Conservation (phyloP, 2,113 vertebrate genomes). For the Cercopithecus mona region DNA sequence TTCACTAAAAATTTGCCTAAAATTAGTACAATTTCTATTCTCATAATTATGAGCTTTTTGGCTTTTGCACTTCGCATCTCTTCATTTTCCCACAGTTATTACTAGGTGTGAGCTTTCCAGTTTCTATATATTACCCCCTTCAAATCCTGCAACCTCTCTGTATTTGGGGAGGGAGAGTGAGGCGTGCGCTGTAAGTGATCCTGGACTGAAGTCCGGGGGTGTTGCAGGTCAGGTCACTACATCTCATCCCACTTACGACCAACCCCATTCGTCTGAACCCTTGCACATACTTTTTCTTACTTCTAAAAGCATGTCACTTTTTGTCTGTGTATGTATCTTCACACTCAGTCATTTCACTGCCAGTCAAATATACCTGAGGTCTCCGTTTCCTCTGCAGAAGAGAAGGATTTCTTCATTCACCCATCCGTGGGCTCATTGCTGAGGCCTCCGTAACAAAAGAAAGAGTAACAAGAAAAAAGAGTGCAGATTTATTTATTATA, state of each 20-base stretch:
- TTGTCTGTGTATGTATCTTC: not conserved
- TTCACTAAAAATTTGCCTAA: constrained; percentile 62
- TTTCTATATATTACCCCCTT: not conserved
- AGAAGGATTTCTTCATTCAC: not conserved
- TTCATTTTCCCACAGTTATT: constrained; percentile 38
- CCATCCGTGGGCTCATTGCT: not conserved
- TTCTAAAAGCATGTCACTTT: not conserved
- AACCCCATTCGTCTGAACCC: not conserved
- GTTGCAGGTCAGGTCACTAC: not conserved
- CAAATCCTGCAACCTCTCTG: not conserved
- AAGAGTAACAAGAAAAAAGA: not conserved
- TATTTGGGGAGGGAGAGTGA: not conserved
- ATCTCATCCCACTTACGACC: not conserved
- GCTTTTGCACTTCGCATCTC: not conserved
- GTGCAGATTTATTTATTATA: not conserved
- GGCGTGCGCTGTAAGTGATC: not conserved
- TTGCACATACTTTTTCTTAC: not conserved
- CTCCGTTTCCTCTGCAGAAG: not conserved
- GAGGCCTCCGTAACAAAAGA: not conserved
- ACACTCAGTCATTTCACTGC: not conserved
- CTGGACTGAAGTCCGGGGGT: not conserved
- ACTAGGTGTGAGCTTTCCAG: not conserved
- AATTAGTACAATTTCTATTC: constrained; percentile 54
- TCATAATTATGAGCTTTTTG: constrained; percentile 23
- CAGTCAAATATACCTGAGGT: not conserved